Percentiles rank a stretch among this genome's conserved stretches.
Evolutionary conservation across 2,113 vertebrate species (phyloP).

Genomic region (Megaceryle torquata): DNA sequence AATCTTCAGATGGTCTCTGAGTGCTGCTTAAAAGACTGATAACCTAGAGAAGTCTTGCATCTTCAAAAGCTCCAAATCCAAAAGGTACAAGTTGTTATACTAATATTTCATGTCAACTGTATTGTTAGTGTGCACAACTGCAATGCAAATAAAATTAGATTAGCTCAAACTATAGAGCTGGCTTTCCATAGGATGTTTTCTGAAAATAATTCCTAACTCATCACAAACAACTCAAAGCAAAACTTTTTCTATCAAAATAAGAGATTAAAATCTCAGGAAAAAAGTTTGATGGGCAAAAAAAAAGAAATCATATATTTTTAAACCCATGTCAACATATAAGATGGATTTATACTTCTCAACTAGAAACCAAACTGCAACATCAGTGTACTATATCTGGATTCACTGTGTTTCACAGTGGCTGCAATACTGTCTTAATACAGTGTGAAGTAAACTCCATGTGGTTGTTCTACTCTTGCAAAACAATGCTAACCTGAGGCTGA

Average conservation of each 20-base stretch:
- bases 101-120: not conserved
- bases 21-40: not conserved
- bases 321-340: not conserved
- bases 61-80: not conserved
- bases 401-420: not conserved
- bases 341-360: not conserved
- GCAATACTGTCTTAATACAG: not conserved
- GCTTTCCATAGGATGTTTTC: not conserved
- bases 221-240: not conserved
- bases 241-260: not conserved
- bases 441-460: not conserved
- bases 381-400: not conserved
- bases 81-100: not conserved
- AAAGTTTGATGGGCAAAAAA: not conserved
- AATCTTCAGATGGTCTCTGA: not conserved
- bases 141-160: not conserved
- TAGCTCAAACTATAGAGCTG: not conserved
- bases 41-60: not conserved
- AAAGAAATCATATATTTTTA: not conserved
- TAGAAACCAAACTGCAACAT: conserved; percentile 2
- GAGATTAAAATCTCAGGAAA: not conserved
- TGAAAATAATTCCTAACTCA: not conserved
- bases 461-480: not conserved
- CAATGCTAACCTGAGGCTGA: not conserved
- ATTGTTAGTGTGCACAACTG: not conserved